Conservation (phyloP, 2,113 vertebrate species). For the Andinoacara biseriatus region DNA sequence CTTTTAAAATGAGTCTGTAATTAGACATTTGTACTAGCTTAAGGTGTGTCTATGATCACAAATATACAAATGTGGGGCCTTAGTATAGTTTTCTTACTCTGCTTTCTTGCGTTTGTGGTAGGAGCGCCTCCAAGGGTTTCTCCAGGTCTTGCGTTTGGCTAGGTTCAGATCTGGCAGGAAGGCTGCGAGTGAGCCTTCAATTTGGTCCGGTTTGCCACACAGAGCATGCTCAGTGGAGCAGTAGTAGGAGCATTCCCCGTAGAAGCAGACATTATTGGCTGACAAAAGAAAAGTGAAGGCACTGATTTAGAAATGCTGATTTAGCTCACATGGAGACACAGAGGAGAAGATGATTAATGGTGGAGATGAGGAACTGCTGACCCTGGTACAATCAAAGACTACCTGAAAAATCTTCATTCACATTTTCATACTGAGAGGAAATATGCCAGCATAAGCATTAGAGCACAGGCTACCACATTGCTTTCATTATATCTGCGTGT, state of each 20-base stretch:
- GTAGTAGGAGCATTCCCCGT: slow-evolving; percentile 98
- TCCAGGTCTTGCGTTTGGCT: slow-evolving; percentile 97
- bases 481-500: not conserved
- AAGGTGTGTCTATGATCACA: not conserved
- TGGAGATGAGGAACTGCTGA: not conserved
- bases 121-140: slow-evolving; percentile 96
- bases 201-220: slow-evolving; percentile 94
- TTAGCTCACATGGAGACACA: not conserved
- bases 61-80: not conserved
- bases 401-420: not conserved
- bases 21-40: not conserved
- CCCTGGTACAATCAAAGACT: not conserved
- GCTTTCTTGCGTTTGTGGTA: slow-evolving; percentile 99
- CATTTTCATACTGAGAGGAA: not conserved
- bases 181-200: slow-evolving; percentile 93
- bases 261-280: slow-evolving; percentile 99
- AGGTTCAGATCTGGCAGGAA: slow-evolving; percentile 93
- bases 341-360: not conserved
- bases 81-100: slow-evolving; percentile 82
- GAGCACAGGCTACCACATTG: not conserved
- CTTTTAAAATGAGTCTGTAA: not conserved
- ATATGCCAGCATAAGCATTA: not conserved
- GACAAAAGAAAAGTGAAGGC: slow-evolving; percentile 5
- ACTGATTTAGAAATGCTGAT: not conserved
- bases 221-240: slow-evolving; percentile 96